Base-by-base conservation (phyloP, 2,888 invertebrate species). In the Tetramorium bicarinatum region DNA sequence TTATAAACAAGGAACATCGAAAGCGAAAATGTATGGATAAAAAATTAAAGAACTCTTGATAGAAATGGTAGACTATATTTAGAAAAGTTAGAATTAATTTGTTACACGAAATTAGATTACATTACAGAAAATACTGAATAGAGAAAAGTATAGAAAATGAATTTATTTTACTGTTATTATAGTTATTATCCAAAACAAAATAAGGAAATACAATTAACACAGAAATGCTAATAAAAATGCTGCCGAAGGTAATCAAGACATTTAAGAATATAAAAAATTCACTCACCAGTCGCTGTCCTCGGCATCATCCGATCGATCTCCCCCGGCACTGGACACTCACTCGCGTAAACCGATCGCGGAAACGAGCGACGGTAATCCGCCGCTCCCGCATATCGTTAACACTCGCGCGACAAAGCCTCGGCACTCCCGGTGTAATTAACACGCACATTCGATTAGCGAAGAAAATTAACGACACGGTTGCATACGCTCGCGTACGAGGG, bases 211-310 rank as follows among this genome's bases (percentile, higher is more conserved):
- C 18, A 38, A 62, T 62, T 38, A 66, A 44, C 2, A 18, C 4
- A 25, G 38, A 21, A 13, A 41, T 7, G n/a, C 3, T 47, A 66
- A 47, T 25, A 44, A 47, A 41, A 25, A 25, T 25, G 9, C 25
- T 15, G 25, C 3, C 66, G 66, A 47, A 66, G 66, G 66, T 47
- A 66, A 66, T 66, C 66, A 25, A 25, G 41, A 25, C 25, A 47
- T 25, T 25, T 66, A 21, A 8, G 18, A 66, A 18, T 44, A 25
- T 44, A 25, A 25, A 15, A 25, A 18, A 56, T 72, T 72, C 7
- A 54, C 71, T 71, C 21, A 54, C 52, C 54, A 56, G 38, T 41
- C 54, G 38, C 21, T 21, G 72, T 72, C 56, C 56, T 56, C 72
- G 38, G 11, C 21, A 11, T 54, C 15, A 18, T 3, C 21, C 25